Evolutionary conservation across 2,797 vertebrate species (phyloP), one percentile per base, ranked within the genome.

Genomic region (Morelia viridis): DNA sequence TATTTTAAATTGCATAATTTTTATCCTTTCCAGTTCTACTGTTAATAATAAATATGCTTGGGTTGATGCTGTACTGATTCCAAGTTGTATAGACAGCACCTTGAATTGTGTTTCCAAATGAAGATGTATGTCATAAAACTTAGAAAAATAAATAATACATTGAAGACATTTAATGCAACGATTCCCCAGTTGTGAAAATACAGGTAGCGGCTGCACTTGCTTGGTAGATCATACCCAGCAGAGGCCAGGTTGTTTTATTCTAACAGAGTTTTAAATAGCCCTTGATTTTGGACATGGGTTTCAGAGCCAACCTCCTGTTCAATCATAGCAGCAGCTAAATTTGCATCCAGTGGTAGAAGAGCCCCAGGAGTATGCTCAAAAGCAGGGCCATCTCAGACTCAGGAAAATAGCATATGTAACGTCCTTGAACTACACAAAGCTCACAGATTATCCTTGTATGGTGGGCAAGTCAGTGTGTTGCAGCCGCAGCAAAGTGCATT

Each of bases 281-380:
- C 35, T 80, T 24, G 57, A 58, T 57, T 58, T 28, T 26, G 57
- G 35, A 9, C 0, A 13, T 46, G 22, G 31, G 83, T 58, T 26
- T 83, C 57, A 28, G 57, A 60, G 24, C 13, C 88, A 58, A 60
- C 12, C 24, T 15, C 68, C 88, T 50, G 53, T 89, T 89, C 68
- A 28, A 12, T 84, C 35, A 91, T 9, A 26, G 19, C 62, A 91
- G 64, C 35, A 60, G 26, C 26, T 58, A 41, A 17, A 10, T 60
- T 17, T 71, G 15, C 4, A 53, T n/a, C 0, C 0, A 80, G 10
- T 26, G 1, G 35, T 35, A 31, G 3, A 62, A 90, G 12, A 4
- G 65, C 53, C 9, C 68, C 8, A 13, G 2, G 46, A 4, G 3
- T 84, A 24, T 5, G 19, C 35, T 19, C 41, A 83, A 60, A 88